Percentiles rank a stretch among this genome's conserved stretches.
These are phyloP conservation scores for Drosophila picticornis DNA, from an alignment of 2,888 invertebrate species.

Conservation along the genomic window DNA sequence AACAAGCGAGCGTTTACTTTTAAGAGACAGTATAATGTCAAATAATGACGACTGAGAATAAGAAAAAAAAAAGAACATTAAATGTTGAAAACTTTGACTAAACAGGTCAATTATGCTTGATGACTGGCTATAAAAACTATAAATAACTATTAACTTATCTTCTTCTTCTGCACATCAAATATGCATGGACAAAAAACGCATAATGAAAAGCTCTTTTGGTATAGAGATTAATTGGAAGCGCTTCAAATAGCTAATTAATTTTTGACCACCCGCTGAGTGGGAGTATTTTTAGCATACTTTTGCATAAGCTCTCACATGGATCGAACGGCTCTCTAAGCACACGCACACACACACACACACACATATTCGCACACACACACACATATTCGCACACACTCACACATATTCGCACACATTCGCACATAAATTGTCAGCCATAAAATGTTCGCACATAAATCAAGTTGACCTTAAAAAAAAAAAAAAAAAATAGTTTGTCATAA, in stretches of 20 bases:
- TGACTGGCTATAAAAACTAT: not conserved
- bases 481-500: conserved; percentile 57
- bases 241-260: not conserved
- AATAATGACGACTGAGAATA: conserved; percentile 18
- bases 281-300: conserved; percentile 7
- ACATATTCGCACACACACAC: not conserved
- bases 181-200: not conserved
- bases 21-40: conserved; percentile 16
- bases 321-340: conserved; percentile 18
- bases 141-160: not conserved
- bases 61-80: conserved; percentile 1
- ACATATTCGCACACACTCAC: conserved; percentile 7
- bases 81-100: not conserved
- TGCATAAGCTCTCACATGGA: conserved; percentile 12
- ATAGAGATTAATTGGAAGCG: not conserved
- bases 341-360: conserved; percentile 27
- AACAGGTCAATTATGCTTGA: conserved; percentile 19
- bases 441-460: conserved; percentile 72
- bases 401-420: not conserved
- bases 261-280: not conserved
- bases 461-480: conserved; percentile 68
- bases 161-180: not conserved
- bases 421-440: conserved; percentile 33
- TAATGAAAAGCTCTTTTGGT: not conserved
- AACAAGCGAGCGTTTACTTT: conserved; percentile 24